phyloP scores from a whole-genome alignment of 2,888 invertebrate species.

The Rhopalosiphum nymphaeae region DNA sequence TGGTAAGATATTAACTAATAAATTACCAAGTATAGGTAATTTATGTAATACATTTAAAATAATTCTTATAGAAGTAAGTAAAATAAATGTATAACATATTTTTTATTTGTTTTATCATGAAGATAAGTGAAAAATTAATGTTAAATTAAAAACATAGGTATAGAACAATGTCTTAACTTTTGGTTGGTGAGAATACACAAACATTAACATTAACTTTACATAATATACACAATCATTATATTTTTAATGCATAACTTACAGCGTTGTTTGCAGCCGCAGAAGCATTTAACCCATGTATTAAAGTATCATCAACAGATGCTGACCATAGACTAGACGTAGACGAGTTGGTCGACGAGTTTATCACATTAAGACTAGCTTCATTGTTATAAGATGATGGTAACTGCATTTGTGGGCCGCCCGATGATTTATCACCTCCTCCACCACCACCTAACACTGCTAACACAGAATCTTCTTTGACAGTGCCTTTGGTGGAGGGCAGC shows the following conservation, averaged over 20 bases:
- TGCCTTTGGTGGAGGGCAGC: constrained; percentile 35
- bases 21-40: neutral
- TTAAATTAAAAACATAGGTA: neutral
- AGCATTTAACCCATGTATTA: constrained; percentile 69
- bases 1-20: neutral
- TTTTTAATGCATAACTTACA: constrained; percentile 66
- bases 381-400: constrained; percentile 69
- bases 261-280: constrained; percentile 69
- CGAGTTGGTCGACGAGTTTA: constrained; percentile 69
- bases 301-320: constrained; percentile 69
- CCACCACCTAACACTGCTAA: constrained; percentile 44
- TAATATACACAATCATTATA: neutral
- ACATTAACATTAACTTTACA: neutral
- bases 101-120: neutral
- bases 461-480: constrained; percentile 56
- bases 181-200: neutral
- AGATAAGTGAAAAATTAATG: neutral
- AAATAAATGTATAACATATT: neutral
- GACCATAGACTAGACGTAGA: constrained; percentile 69
- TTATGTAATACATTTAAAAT: neutral
- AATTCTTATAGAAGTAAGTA: neutral
- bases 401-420: constrained; percentile 68
- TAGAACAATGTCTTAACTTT: neutral
- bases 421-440: constrained; percentile 48
- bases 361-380: constrained; percentile 69